These are phyloP conservation scores for Lanistes nyassanus DNA, from an alignment of 1,140 invertebrate species.

Conservation along the genomic window DNA sequence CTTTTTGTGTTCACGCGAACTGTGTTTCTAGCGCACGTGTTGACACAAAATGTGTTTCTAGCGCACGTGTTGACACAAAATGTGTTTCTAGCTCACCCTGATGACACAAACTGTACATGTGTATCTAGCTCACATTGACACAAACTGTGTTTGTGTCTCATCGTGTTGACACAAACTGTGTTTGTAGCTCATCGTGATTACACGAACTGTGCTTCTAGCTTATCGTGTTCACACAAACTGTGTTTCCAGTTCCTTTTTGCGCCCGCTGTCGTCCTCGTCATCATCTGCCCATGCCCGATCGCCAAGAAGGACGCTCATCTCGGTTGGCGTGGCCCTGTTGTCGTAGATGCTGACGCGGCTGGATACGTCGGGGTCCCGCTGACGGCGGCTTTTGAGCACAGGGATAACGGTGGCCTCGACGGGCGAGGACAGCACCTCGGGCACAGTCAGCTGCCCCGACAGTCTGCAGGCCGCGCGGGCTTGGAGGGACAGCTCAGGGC, in stretches of 20 bases:
- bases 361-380: background rate
- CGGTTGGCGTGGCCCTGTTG: slow-evolving; percentile 11
- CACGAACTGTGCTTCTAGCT: no score
- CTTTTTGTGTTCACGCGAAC: no score
- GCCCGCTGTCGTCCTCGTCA: slow-evolving; percentile 1
- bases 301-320: slow-evolving; percentile 18
- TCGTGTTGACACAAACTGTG: no score
- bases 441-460: background rate
- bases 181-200: no score
- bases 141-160: no score
- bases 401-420: background rate
- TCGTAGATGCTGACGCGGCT: slow-evolving; percentile 1
- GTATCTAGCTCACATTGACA: no score
- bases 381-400: slow-evolving; percentile 11
- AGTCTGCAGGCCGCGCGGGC: background rate
- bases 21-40: no score
- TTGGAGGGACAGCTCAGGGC: background rate
- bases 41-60: no score
- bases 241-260: background rate
- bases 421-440: background rate
- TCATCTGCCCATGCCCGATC: background rate
- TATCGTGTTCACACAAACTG: background rate
- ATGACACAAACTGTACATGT: no score
- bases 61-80: no score
- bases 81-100: no score